Base-by-base conservation (phyloP, 2,888 invertebrate species). In the Eupithecia tripunctaria region DNA sequence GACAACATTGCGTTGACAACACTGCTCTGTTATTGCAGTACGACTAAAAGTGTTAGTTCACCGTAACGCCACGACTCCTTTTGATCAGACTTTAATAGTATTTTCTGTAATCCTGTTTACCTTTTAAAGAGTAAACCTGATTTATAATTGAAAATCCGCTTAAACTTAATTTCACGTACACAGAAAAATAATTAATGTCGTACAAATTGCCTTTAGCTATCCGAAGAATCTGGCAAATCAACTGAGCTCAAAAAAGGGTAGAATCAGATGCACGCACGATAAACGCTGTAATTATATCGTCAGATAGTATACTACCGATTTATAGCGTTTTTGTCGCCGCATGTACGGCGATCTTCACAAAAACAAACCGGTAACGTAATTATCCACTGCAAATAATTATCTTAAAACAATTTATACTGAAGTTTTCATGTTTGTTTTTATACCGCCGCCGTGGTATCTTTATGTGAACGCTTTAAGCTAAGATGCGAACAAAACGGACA, bases 291-390 rank as follows among this genome's bases (percentile, higher is more conserved):
- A 76, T 77, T 77, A 77, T 68, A 65, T 74, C 73, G 75, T 76
- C 73, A 69, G 66, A 60, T 73, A 70, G 70, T 75, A 77, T 73
- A 73, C 47, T 51, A 51, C 47, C 21, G 47, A 21, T 76, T 75
- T 77, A 74, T 77, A 41, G 67, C 70, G 73, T 78, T 78, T 78
- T 78, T 78, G 76, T 75, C 67, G 71, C 64, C 70, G 66, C 43
- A 36, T 71, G 67, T 75, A 72, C 56, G 73, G 75, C 77, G 74
- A 75, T 71, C 76, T 67, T 64, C 63, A 67, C 51, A 71, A 67
- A 41, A 74, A 76, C 72, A 72, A 64, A 66, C 67, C 67, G 25
- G 68, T 72, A 73, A 71, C 64, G 71, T 67, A 74, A 76, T 79
- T 75, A 73, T 68, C 69, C 71, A 56, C 66, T n/a, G 63, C 63